Percentiles rank a stretch among this genome's conserved stretches.
Conservation (phyloP, 2,797 vertebrate species). For the Pseudotriccus pelzelni region DNA sequence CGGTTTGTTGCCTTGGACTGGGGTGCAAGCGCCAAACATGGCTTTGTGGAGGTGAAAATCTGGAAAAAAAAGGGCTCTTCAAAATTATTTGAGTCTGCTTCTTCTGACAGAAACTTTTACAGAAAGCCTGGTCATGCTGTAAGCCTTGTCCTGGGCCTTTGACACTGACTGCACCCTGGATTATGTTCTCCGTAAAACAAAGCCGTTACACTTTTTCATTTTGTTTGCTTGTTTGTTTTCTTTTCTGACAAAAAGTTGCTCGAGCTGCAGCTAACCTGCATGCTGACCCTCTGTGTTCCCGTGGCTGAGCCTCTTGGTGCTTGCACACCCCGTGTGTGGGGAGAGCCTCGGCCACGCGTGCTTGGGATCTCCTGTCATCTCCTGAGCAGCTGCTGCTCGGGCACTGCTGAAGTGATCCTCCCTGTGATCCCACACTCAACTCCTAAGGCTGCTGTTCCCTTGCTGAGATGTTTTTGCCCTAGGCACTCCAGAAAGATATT, state of each 20-base stretch:
- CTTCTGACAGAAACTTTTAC: neutral
- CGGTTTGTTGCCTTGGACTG: neutral
- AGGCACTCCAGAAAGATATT: neutral
- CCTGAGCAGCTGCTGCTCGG: neutral
- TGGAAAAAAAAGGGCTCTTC: neutral
- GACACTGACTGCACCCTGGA: neutral
- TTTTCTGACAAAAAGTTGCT: neutral
- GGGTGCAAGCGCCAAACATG: neutral
- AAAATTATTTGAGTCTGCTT: neutral
- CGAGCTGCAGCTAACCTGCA: neutral
- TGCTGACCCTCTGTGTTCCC: neutral
- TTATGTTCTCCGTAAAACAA: neutral
- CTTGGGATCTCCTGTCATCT: neutral
- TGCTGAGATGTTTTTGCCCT: neutral
- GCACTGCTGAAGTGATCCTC: neutral
- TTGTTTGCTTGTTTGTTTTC: no score
- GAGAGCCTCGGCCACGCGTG: rapidly evolving
- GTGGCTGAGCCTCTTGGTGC: neutral
- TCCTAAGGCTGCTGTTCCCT: rapidly evolving
- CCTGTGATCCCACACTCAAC: rapidly evolving
- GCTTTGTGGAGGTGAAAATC: neutral
- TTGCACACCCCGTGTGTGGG: rapidly evolving
- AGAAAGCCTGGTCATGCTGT: neutral
- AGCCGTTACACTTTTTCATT: neutral
- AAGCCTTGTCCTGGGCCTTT: neutral